Percentiles rank a stretch among this genome's conserved stretches.
Conservation (phyloP, 2,888 invertebrate species). For the Liodrosophila aerea region DNA sequence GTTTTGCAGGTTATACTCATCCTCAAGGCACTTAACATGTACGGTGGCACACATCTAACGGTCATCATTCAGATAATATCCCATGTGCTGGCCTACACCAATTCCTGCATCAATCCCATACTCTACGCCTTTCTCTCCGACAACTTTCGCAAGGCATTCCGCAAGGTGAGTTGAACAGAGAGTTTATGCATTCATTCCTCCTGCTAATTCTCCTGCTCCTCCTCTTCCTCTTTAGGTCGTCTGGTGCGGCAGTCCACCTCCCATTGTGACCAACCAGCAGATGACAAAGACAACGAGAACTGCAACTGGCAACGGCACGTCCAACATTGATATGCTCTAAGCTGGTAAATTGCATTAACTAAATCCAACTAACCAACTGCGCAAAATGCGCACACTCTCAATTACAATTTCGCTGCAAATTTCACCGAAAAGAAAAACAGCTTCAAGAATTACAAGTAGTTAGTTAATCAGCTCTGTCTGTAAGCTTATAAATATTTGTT, state of each 20-base stretch:
- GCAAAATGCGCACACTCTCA: too few relatives aligned
- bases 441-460: background rate
- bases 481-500: too few relatives aligned
- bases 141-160: slow-evolving; percentile 95
- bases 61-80: slow-evolving; percentile 90
- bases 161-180: slow-evolving; percentile 82
- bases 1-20: slow-evolving; percentile 91
- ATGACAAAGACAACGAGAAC: slow-evolving; percentile 88
- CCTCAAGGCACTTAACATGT: slow-evolving; percentile 88
- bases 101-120: slow-evolving; percentile 97
- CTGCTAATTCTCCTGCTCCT: background rate
- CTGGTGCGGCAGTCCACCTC: slow-evolving; percentile 82
- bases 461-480: too few relatives aligned
- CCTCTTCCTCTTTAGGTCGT: slow-evolving; percentile 73
- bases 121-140: slow-evolving; percentile 97
- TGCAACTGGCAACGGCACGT: slow-evolving; percentile 85
- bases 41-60: slow-evolving; percentile 87
- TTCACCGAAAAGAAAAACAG: too few relatives aligned
- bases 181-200: too few relatives aligned
- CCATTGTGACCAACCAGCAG: slow-evolving; percentile 79
- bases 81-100: slow-evolving; percentile 94
- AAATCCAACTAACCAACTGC: background rate
- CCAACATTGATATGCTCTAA: slow-evolving; percentile 82
- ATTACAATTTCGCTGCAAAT: background rate
- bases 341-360: slow-evolving; percentile 29